Percentiles rank a stretch among this genome's conserved stretches.
Evolutionary conservation across 1,140 invertebrate species (phyloP).

Genomic region (Chionoecetes opilio): DNA sequence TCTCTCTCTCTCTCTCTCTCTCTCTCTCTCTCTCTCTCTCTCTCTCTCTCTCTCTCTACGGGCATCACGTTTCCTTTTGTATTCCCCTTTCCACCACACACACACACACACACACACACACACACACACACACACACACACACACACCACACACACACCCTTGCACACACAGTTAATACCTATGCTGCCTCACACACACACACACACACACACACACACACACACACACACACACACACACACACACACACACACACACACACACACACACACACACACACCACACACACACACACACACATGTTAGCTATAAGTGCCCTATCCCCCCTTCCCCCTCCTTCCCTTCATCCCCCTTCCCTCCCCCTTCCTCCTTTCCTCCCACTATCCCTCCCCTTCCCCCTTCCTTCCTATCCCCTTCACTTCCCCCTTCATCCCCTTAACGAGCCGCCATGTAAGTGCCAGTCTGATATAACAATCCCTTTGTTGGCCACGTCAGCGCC

Average conservation of each 20-base stretch:
- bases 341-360: not conserved
- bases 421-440: no score
- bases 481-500: not conserved
- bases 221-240: slow-evolving; percentile 27
- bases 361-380: no score
- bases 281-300: not conserved
- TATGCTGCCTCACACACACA: no score
- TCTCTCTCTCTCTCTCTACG: not conserved
- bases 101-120: slow-evolving; percentile 5
- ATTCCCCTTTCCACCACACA: not conserved
- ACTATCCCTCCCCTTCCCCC: not conserved
- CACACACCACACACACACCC: slow-evolving; percentile 11
- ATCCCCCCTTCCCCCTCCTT: not conserved
- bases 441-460: slow-evolving; percentile 4
- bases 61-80: not conserved
- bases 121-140: slow-evolving; percentile 14
- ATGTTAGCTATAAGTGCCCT: not conserved
- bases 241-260: slow-evolving; percentile 27
- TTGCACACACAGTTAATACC: no score
- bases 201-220: slow-evolving; percentile 27
- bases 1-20: no score
- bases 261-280: not conserved
- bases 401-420: no score
- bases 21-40: no score
- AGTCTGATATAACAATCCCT: slow-evolving; percentile 9